Evolutionary conservation across 2,888 invertebrate species (phyloP).

Genomic region (Pachliopta kotzebuea): DNA sequence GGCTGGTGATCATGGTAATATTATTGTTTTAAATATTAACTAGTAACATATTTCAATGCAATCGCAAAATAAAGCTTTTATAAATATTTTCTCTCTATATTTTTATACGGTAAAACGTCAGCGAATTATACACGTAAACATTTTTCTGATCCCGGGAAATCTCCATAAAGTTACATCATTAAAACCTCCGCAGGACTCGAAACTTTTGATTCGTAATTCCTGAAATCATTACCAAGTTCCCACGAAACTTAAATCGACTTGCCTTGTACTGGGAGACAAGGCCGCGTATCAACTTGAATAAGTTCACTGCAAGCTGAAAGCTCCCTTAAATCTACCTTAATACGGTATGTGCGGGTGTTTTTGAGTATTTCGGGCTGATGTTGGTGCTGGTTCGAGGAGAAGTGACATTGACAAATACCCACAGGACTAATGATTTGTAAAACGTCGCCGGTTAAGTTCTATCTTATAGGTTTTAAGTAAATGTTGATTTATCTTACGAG

Average conservation of each 20-base stretch:
- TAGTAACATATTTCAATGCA: too few species aligned
- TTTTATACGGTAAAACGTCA: too few species aligned
- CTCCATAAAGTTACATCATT: conserved; percentile 34
- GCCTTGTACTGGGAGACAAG: conserved; percentile 47
- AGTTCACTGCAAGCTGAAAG: conserved; percentile 1
- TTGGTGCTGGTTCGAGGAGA: conserved; percentile 29
- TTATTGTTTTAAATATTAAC: too few species aligned
- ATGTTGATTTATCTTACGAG: conserved; percentile 26
- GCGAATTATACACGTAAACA: conserved; percentile 1
- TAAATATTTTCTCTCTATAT: too few species aligned
- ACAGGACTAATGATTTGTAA: conserved; percentile 38
- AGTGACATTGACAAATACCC: conserved; percentile 42
- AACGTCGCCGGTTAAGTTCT: conserved; percentile 28
- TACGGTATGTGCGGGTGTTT: conserved; percentile 26
- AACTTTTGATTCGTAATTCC: conserved; percentile 52
- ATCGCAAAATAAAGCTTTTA: too few species aligned
- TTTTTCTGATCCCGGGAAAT: conserved; percentile 13
- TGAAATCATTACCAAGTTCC: conserved; percentile 56
- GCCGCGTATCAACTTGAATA: conserved; percentile 32
- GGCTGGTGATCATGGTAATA: too few species aligned
- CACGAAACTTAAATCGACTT: conserved; percentile 58
- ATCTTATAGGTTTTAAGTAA: conserved; percentile 25
- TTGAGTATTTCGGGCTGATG: background rate
- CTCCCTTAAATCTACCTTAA: conserved; percentile 26
- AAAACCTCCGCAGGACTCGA: conserved; percentile 37